phyloP scores from a whole-genome alignment of 2,888 invertebrate genomes.

The Stenoptilia bipunctidactyla region DNA sequence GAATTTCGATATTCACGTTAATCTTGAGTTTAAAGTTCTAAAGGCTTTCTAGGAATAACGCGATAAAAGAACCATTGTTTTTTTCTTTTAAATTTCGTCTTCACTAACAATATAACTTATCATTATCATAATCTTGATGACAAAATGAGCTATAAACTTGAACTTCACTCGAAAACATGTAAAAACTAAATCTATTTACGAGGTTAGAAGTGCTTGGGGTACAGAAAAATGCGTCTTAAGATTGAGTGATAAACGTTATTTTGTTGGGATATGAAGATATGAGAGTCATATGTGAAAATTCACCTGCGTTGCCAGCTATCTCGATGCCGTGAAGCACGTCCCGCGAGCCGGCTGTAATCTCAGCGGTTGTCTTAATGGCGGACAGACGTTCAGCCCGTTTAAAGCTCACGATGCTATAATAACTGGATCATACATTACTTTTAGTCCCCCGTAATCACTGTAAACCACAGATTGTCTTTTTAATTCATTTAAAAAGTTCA shows the following conservation, averaged over 20 bases:
- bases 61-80: not conserved
- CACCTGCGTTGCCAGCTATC: constrained; percentile 48
- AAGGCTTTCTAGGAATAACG: not conserved
- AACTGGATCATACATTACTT: no score
- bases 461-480: no score
- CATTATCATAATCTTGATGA: constrained; percentile 47
- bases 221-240: constrained; percentile 22
- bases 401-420: constrained; percentile 2
- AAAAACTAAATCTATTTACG: not conserved
- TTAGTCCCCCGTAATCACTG: no score
- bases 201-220: not conserved
- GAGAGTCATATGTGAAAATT: constrained; percentile 41
- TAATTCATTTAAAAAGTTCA: not conserved
- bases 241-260: constrained; percentile 7
- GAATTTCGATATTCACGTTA: no score
- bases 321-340: constrained; percentile 60
- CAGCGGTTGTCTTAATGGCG: constrained; percentile 46
- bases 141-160: constrained; percentile 49
- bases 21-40: not conserved
- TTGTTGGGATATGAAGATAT: constrained; percentile 9
- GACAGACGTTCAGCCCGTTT: not conserved
- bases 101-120: constrained; percentile 21
- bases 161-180: constrained; percentile 17
- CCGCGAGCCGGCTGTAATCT: constrained; percentile 32
- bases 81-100: not conserved